These are phyloP conservation scores for Psilopogon haemacephalus DNA, from an alignment of 2,113 vertebrate genomes.

Conservation along the genomic window DNA sequence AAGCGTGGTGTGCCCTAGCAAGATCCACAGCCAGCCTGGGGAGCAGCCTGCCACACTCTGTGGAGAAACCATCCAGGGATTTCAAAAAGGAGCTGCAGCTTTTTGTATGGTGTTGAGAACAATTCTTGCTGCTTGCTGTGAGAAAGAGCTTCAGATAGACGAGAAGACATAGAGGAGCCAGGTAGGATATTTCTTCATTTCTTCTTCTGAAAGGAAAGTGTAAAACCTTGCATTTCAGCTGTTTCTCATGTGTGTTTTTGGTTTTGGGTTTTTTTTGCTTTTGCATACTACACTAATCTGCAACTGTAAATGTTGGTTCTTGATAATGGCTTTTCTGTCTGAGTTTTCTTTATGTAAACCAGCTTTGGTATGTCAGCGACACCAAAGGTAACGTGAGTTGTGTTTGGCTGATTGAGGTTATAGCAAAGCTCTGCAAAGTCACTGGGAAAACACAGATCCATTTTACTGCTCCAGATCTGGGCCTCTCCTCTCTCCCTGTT, in stretches of 20 bases:
- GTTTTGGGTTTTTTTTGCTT: not conserved
- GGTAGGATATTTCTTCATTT: not conserved
- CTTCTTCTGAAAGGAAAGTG: not conserved
- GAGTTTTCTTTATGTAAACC: not conserved
- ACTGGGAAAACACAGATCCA: fast-evolving
- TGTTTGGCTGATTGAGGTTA: not conserved
- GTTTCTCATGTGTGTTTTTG: not conserved
- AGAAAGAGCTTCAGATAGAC: not conserved
- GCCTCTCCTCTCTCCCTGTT: not conserved
- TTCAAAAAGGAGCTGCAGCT: not conserved
- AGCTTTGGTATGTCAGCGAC: not conserved
- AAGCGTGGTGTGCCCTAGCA: not conserved
- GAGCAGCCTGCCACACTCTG: not conserved
- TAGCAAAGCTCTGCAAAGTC: not conserved
- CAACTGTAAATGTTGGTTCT: not conserved
- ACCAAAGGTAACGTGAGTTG: not conserved
- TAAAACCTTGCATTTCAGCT: not conserved
- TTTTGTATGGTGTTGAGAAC: not conserved
- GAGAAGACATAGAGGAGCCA: not conserved
- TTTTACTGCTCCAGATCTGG: not conserved
- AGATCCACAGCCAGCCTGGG: fast-evolving
- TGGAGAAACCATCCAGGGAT: not conserved
- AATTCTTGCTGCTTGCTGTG: not conserved
- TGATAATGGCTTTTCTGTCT: not conserved
- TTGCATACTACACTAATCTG: not conserved